These are phyloP conservation scores for Hirudinaria manillensis DNA, from an alignment of 2,888 invertebrate species.

Conservation along the genomic window DNA sequence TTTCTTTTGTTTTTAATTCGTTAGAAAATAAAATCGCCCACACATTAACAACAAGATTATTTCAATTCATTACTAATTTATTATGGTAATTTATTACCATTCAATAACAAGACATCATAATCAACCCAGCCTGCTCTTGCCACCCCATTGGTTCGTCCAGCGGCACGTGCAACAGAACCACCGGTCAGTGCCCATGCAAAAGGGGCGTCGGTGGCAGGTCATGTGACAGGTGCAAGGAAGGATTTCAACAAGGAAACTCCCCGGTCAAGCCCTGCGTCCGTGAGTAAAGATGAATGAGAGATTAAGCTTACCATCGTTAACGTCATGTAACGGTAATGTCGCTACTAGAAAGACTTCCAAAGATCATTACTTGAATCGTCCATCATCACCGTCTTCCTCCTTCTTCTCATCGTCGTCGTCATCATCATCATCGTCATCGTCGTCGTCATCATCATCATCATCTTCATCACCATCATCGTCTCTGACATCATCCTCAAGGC, in stretches of 20 bases:
- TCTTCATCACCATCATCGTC: conserved; percentile 21
- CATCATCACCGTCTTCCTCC: conserved; percentile 11
- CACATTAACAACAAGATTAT: too few relatives aligned
- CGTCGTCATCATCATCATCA: conserved; percentile 15
- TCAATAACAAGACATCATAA: too few relatives aligned
- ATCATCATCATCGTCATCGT: neutral
- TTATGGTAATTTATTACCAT: too few relatives aligned
- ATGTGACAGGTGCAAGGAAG: conserved; percentile 21
- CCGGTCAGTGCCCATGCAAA: conserved; percentile 26
- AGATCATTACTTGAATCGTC: neutral
- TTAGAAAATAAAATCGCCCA: too few relatives aligned
- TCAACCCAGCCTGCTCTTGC: conserved; percentile 18
- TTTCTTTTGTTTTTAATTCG: too few relatives aligned
- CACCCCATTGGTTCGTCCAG: conserved; percentile 22
- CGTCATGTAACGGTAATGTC: too few relatives aligned
- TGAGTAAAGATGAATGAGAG: conserved; percentile 3
- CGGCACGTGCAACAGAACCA: conserved; percentile 20
- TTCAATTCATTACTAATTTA: too few relatives aligned
- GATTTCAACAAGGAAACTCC: conserved; percentile 8
- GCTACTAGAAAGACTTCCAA: neutral
- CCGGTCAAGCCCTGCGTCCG: conserved; percentile 20
- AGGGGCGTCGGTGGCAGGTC: conserved; percentile 22
- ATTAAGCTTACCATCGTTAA: neutral
- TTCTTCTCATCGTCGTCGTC: conserved; percentile 7
- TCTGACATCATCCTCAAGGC: neutral